Percentiles rank a stretch among this genome's conserved stretches.
These are phyloP conservation scores for Tetraneura akinire DNA, from an alignment of 1,140 invertebrate species.

Conservation along the genomic window DNA sequence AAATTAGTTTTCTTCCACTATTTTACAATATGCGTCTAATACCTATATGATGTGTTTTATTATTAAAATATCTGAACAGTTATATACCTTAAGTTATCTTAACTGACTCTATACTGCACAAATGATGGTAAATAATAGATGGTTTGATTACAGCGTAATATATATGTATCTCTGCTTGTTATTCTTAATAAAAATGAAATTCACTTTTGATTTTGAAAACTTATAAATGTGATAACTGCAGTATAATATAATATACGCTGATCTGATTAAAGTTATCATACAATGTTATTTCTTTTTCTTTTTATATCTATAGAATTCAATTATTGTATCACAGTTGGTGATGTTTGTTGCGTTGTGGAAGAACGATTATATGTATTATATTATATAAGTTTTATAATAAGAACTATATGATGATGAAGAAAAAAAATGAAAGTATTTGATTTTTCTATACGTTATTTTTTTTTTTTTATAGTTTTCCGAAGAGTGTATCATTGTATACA, in stretches of 20 bases:
- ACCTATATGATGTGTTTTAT: too few relatives aligned
- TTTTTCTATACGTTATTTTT: conserved; percentile 26
- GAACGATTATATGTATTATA: background rate
- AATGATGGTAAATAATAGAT: too few relatives aligned
- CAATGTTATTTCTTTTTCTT: too few relatives aligned
- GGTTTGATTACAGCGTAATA: too few relatives aligned
- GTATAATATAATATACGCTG: too few relatives aligned
- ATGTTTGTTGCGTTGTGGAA: background rate
- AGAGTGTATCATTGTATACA: conserved; percentile 5
- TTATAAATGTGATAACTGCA: too few relatives aligned
- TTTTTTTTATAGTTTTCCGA: conserved; percentile 2
- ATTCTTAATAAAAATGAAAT: background rate
- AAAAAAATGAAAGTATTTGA: conserved; percentile 46
- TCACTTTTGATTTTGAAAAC: background rate
- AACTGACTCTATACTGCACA: too few relatives aligned
- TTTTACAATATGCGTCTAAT: background rate
- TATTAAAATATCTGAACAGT: too few relatives aligned
- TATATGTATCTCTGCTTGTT: too few relatives aligned
- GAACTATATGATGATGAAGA: background rate
- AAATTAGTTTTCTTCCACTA: background rate
- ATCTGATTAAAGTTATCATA: too few relatives aligned
- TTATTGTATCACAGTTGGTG: background rate
- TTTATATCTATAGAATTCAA: background rate
- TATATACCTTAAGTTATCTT: too few relatives aligned
- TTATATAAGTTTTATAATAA: background rate